Base-by-base conservation (phyloP, 2,113 vertebrate species). In the Thamnophis sirtalis region DNA sequence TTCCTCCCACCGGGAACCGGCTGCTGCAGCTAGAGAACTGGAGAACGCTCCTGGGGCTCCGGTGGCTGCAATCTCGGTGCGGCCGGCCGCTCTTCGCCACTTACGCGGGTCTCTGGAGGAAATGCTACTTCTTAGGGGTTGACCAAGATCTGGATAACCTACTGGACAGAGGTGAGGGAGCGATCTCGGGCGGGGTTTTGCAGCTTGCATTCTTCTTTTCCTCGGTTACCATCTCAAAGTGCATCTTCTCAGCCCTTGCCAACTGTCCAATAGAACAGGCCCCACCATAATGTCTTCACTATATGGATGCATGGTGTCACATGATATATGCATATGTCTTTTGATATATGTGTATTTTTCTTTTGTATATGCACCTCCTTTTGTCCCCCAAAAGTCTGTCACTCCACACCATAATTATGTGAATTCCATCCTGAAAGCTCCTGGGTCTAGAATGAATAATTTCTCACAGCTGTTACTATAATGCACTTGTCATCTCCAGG, bases 51-150 rank as follows among this genome's bases (percentile, higher is more conserved):
- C 95, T 98, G 92, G 98, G 98, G 91, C 98, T 98, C 96, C 98
- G 98, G 56, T 98, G 98, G 96, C 97, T 98, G 95, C 98, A 98
- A 96, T 98, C 98, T 5, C 97, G 97, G 94, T 98, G 98, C 93
- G 98, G 97, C 24, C 97, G 98, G 56, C 98, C 98, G 90, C 97
- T 98, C 51, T 98, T 98, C 96, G 98, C 98, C 95, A 98, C 97
- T 6, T 97, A 98, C 95, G 97, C 97, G 5, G 98, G 98, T 89
- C 98, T 98, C 50, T 98, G 98, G 98, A 98, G 98, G 95, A 98
- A 98, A 96, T 98, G 98, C 96, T 98, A 98, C 97, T 98, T 97
- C 94, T 95, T 96, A 95, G 97, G 97, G 90, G 96, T 98, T 95
- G 98, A 98, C 96, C 96, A 94, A 92, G 98, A 98, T 96, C 98